phyloP scores from a whole-genome alignment of 2,888 invertebrate genomes.

The Adineta ricciae region DNA sequence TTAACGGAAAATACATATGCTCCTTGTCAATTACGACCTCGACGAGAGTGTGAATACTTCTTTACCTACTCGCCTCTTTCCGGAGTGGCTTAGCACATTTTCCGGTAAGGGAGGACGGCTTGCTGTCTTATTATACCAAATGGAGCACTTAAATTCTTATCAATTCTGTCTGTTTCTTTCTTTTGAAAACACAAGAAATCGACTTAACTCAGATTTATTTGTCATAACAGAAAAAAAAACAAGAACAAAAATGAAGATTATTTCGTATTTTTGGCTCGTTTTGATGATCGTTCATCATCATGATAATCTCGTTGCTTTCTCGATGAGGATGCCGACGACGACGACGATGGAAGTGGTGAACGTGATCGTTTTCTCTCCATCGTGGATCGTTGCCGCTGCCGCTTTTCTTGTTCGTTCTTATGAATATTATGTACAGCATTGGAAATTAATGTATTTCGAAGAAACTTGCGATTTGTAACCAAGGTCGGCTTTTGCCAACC shows the following conservation, averaged over 20 bases:
- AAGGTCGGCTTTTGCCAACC: not conserved
- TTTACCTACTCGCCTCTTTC: too few species aligned
- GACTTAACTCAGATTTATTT: not conserved
- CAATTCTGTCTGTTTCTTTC: too few species aligned
- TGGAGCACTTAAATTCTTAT: too few species aligned
- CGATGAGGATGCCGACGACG: not conserved
- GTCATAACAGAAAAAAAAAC: not conserved
- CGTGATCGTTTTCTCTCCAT: not conserved
- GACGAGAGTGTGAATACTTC: too few species aligned
- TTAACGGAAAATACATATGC: too few species aligned
- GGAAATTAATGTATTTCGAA: conserved; percentile 5
- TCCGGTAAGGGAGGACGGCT: too few species aligned
- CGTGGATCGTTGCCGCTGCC: not conserved
- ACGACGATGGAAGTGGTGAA: not conserved
- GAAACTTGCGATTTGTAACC: conserved; percentile 10
- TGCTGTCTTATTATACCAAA: too few species aligned
- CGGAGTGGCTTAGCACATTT: too few species aligned
- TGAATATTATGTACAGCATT: conserved; percentile 13
- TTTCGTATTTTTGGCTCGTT: not conserved
- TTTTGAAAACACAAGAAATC: not conserved
- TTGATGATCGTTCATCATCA: not conserved
- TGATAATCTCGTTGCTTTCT: not conserved
- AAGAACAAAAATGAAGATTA: not conserved
- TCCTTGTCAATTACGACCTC: too few species aligned
- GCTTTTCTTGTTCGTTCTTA: not conserved